Conservation (phyloP, 2,797 vertebrate species). For the Uromys caudimaculatus region DNA sequence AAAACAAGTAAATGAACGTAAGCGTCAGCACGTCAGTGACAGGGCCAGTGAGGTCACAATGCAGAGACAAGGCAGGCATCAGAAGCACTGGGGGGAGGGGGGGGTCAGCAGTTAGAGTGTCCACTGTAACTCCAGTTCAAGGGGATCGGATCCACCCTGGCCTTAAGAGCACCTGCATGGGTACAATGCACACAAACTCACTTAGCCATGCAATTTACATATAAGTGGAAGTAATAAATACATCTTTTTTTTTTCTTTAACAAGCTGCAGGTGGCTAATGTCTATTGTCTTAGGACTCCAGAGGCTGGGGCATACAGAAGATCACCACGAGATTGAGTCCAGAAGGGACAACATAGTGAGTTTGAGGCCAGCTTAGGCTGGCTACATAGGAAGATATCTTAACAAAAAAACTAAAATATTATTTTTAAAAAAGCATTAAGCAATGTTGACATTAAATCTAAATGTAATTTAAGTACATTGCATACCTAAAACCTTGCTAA, state of each 20-base stretch:
- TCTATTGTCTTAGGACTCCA: not conserved
- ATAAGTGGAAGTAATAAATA: not conserved
- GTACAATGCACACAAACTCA: not conserved
- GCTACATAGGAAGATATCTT: not conserved
- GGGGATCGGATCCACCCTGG: not conserved
- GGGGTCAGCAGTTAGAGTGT: not conserved
- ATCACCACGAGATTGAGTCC: not conserved
- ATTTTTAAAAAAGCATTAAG: not conserved
- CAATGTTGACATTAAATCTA: slow-evolving; percentile 12
- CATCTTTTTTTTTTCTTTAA: too few species aligned
- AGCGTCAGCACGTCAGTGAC: not conserved
- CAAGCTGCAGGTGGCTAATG: not conserved
- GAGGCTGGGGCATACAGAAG: not conserved
- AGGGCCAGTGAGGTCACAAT: not conserved
- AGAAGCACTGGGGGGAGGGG: not conserved
- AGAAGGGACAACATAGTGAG: not conserved
- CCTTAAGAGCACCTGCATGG: not conserved
- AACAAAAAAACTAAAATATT: not conserved
- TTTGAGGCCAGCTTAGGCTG: not conserved
- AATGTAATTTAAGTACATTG: not conserved
- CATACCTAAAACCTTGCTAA: not conserved
- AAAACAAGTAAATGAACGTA: not conserved
- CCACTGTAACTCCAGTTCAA: not conserved
- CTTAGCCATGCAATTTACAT: not conserved
- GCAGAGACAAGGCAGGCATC: not conserved